These are phyloP conservation scores for Junco hyemalis DNA, from an alignment of 2,113 vertebrate species.

Conservation along the genomic window DNA sequence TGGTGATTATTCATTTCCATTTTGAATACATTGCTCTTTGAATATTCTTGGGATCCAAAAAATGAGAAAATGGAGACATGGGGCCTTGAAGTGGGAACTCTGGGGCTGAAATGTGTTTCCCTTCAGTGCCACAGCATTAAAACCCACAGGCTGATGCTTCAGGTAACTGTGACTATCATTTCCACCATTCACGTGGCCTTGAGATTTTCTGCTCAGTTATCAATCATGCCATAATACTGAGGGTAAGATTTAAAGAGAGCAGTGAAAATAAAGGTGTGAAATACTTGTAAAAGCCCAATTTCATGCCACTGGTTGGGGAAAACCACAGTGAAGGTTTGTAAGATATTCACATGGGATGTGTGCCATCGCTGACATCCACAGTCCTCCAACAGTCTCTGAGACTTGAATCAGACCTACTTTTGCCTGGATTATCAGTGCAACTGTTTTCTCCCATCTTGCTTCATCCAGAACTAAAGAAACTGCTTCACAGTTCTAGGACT, in stretches of 20 bases:
- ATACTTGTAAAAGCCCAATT: background rate
- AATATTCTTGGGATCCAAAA: background rate
- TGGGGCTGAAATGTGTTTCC: slow-evolving; percentile 4
- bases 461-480: background rate
- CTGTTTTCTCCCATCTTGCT: background rate
- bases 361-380: background rate
- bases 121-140: background rate
- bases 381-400: background rate
- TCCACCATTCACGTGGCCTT: background rate
- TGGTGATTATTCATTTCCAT: slow-evolving; percentile 61
- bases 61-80: background rate
- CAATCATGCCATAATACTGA: background rate
- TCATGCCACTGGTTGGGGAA: background rate
- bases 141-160: background rate
- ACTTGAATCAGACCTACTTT: background rate
- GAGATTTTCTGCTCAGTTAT: background rate
- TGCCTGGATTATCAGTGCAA: background rate
- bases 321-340: background rate
- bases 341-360: background rate
- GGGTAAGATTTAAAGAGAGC: background rate
- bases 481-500: background rate
- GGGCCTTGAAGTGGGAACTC: background rate
- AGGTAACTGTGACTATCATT: background rate
- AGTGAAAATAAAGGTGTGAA: background rate
- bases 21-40: slow-evolving; percentile 15